Evolutionary conservation across 2,888 invertebrate genomes (phyloP), one percentile per base, ranked within the genome.

Genomic region (Lordiphosa fenestrarum): DNA sequence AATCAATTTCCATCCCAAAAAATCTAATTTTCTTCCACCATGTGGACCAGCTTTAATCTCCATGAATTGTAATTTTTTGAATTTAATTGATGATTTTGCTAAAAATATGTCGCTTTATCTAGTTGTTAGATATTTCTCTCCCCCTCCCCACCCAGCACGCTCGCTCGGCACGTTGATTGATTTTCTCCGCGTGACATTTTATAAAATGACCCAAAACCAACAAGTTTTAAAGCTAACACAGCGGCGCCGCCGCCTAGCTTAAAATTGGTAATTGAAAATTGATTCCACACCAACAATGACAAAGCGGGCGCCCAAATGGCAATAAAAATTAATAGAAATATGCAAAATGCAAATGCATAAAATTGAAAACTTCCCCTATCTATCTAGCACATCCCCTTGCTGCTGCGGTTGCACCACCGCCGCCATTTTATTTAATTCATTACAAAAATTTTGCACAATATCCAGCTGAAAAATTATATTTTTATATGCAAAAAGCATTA

Each of bases 51-150:
- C 9, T 30, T 30, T 30, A 30, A 30, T 30, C 30, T 30, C 59
- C 80, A 71, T 84, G 80, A 84, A 83, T 80, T 80, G 80, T 68
- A 82, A 82, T 73, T 84, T 84, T 25, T 66, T 52, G 66, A 77
- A 84, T 84, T 71, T 71, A 78, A 78, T 84, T 84, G 70, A 77
- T 78, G 82, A 66, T 58, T 66, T 60, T 59, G 30, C 30, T 3
- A 9, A 30, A 30, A 30, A 30, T 9, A 9, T 9, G 30, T 7
- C 30, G 30, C 7, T 30, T 19, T 38, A 38, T 36, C n/a, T 23
- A 36, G 37, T 39, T 38, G 30, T 7, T 30, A 30, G 25, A 13
- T 35, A 12, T 4, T 13, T 25, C 25, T n/a, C 7, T 9, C 36
- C 4, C 23, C 6, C 4, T 12, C 25, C 30, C 35, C 30, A 10